phyloP scores from a whole-genome alignment of 2,113 vertebrate genomes.

The Puntigrus tetrazona region DNA sequence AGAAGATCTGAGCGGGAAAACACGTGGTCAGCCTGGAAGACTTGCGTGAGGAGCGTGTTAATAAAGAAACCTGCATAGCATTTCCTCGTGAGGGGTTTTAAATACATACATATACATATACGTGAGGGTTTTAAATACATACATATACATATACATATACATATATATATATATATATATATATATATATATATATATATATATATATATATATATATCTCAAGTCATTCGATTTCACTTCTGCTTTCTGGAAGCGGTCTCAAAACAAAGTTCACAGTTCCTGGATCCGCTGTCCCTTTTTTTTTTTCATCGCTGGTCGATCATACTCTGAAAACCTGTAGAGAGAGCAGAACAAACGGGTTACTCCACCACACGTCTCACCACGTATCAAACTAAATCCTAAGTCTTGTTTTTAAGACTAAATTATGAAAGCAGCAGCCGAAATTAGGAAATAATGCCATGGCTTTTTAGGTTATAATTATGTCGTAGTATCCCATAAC shows the following conservation, averaged over 20 bases:
- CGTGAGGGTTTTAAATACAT: too few relatives aligned
- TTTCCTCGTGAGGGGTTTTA: neutral
- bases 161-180: too few relatives aligned
- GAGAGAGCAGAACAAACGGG: conserved; percentile 10
- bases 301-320: neutral
- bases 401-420: too few relatives aligned
- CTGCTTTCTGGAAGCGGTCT: neutral
- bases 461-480: neutral
- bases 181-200: too few relatives aligned
- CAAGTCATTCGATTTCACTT: neutral
- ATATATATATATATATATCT: too few relatives aligned
- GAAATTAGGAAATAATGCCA: neutral
- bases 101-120: too few relatives aligned
- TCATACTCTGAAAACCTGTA: conserved; percentile 1
- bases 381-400: neutral
- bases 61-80: conserved; percentile 8
- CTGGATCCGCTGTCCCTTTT: neutral
- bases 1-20: neutral
- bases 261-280: neutral
- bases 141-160: too few relatives aligned
- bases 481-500: neutral
- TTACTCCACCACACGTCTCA: neutral
- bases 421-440: neutral
- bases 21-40: neutral
- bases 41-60: neutral